A percentile compares a stretch with the other conserved stretches of the same genome.
These are phyloP conservation scores for Dicyrtomina minuta DNA, from an alignment of 2,888 invertebrate species.

Conservation along the genomic window DNA sequence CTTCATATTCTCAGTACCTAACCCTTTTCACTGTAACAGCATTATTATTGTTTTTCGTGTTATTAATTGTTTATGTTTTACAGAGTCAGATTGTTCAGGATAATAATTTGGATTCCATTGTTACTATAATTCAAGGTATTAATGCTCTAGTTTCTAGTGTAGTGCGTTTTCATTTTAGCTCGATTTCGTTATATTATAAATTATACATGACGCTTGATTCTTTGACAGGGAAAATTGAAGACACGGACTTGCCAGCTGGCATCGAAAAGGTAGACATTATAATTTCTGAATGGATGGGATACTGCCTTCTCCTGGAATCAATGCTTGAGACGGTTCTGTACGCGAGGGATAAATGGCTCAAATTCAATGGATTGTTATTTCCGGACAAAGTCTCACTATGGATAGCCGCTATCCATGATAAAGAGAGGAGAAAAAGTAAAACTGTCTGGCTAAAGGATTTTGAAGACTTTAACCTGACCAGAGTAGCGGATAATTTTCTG, in stretches of 20 bases:
- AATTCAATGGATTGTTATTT: slow-evolving; percentile 86
- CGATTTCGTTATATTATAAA: not conserved
- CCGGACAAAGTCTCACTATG: slow-evolving; percentile 90
- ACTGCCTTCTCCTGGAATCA: slow-evolving; percentile 95
- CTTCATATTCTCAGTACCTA: too few species aligned
- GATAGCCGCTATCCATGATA: slow-evolving; percentile 89
- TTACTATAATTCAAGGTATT: slow-evolving; percentile 81
- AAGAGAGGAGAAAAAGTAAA: slow-evolving; percentile 99
- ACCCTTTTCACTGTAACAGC: too few species aligned
- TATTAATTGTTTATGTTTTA: too few species aligned
- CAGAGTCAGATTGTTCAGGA: slow-evolving; percentile 90
- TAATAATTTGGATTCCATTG: slow-evolving; percentile 76
- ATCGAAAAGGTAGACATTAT: slow-evolving; percentile 91
- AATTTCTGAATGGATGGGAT: slow-evolving; percentile 79
- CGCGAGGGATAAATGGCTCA: slow-evolving; percentile 97
- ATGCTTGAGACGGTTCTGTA: slow-evolving; percentile 98
- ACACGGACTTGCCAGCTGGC: slow-evolving; percentile 89
- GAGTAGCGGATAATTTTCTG: slow-evolving; percentile 94
- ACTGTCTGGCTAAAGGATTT: slow-evolving; percentile 99
- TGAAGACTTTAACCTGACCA: slow-evolving; percentile 99
- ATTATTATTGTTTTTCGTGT: too few species aligned
- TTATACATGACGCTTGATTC: not conserved
- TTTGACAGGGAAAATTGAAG: slow-evolving; percentile 70
- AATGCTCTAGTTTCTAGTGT: slow-evolving; percentile 58
- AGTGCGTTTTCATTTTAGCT: too few species aligned